These are phyloP conservation scores for Habroteleia sp. DNA, from an alignment of 2,888 invertebrate species.

Conservation along the genomic window DNA sequence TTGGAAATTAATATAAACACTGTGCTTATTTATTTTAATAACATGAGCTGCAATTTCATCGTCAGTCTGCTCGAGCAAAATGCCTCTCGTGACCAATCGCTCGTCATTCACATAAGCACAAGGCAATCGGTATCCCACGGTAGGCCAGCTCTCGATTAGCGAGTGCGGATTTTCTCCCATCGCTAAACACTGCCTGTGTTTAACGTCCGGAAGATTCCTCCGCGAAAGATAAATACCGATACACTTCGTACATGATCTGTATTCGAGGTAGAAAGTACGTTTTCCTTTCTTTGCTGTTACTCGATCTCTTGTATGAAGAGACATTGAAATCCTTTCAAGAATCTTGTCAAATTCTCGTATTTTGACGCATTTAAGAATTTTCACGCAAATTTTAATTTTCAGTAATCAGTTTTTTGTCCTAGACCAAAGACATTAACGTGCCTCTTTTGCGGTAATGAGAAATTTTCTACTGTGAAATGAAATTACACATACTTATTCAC, in stretches of 20 bases:
- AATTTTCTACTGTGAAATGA: no score
- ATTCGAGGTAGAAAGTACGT: slow-evolving; percentile 51
- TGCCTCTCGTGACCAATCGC: slow-evolving; percentile 59
- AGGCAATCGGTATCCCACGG: slow-evolving; percentile 61
- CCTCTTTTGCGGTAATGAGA: no score
- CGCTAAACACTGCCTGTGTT: slow-evolving; percentile 58
- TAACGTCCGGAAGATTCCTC: slow-evolving; percentile 60
- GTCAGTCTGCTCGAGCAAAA: slow-evolving; percentile 46
- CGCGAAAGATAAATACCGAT: slow-evolving; percentile 58
- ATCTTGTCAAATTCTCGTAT: no score
- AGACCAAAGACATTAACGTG: no score
- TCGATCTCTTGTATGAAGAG: no score
- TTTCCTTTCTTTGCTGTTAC: no score
- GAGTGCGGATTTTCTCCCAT: slow-evolving; percentile 44
- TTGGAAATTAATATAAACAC: slow-evolving; percentile 56
- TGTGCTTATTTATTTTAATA: slow-evolving; percentile 59
- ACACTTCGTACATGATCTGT: slow-evolving; percentile 58
- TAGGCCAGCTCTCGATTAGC: slow-evolving; percentile 53
- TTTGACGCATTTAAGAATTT: no score
- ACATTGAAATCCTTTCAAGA: slow-evolving; percentile 53
- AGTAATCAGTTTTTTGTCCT: no score
- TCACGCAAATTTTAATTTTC: no score
- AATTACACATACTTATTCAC: no score
- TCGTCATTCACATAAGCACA: slow-evolving; percentile 49
- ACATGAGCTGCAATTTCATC: slow-evolving; percentile 58